Evolutionary conservation across 2,888 invertebrate genomes (phyloP).

Genomic region (Xestia ashworthii): DNA sequence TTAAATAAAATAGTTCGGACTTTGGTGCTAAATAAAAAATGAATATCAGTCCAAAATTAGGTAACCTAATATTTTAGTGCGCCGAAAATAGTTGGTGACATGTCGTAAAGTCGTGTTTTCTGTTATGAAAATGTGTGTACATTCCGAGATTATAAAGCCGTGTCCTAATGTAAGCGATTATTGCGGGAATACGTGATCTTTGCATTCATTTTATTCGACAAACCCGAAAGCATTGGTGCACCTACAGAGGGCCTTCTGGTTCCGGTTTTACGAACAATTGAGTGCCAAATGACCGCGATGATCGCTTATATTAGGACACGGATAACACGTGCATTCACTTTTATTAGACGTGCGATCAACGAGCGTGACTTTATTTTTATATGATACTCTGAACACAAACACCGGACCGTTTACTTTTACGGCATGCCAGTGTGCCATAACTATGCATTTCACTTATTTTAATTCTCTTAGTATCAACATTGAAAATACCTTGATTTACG

Average conservation of each 20-base stretch:
- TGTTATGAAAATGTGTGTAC: conserved; percentile 26
- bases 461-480: conserved; percentile 32
- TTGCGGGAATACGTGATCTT: neutral
- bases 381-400: conserved; percentile 22
- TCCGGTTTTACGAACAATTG: neutral
- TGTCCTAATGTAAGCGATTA: neutral
- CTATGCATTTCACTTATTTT: conserved; percentile 45
- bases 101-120: conserved; percentile 41
- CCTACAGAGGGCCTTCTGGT: neutral
- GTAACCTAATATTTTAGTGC: conserved; percentile 65
- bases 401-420: conserved; percentile 27
- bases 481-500: conserved; percentile 53
- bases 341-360: conserved; percentile 12
- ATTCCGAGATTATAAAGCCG: conserved; percentile 6
- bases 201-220: neutral
- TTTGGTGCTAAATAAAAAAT: conserved; percentile 86
- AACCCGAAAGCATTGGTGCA: neutral
- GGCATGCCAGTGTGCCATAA: conserved; percentile 57
- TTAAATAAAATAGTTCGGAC: conserved; percentile 82
- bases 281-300: neutral
- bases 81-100: conserved; percentile 53
- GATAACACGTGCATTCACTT: conserved; percentile 3
- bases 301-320: conserved; percentile 5
- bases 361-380: conserved; percentile 27
- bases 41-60: conserved; percentile 82